Evolutionary conservation across 2,113 vertebrate species (phyloP).

Genomic region (Poicephalus meyeri): DNA sequence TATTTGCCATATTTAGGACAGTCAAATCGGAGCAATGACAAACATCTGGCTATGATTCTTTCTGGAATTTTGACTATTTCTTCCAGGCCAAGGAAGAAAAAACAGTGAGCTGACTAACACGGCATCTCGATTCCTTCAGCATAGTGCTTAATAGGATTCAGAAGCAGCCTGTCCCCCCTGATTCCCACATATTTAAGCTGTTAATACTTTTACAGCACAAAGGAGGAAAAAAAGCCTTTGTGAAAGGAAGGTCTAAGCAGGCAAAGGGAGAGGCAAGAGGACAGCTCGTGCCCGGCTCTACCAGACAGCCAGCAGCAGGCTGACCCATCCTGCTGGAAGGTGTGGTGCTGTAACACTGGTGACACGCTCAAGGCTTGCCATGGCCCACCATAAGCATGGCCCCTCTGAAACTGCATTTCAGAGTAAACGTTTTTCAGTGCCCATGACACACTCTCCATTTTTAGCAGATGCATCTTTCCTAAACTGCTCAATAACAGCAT

Average conservation of each 20-base stretch:
- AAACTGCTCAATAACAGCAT: background rate
- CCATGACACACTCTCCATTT: rapidly evolving
- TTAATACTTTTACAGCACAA: slow-evolving; percentile 22
- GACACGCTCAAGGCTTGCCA: rapidly evolving
- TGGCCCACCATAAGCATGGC: rapidly evolving
- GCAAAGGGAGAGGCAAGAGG: background rate
- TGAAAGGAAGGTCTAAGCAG: background rate
- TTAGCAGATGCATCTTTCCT: rapidly evolving
- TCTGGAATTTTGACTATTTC: slow-evolving; percentile 74
- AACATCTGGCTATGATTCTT: slow-evolving; percentile 74
- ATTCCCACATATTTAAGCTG: slow-evolving; percentile 43
- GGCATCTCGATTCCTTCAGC: background rate
- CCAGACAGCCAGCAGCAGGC: background rate
- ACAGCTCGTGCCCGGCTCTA: background rate
- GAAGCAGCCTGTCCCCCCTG: slow-evolving; percentile 33
- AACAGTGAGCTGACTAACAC: slow-evolving; percentile 44
- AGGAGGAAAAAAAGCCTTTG: background rate
- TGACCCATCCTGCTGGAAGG: background rate
- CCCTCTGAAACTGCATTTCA: background rate
- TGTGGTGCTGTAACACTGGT: rapidly evolving
- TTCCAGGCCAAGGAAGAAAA: slow-evolving; percentile 50
- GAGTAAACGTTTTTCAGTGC: background rate
- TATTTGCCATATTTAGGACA: slow-evolving; percentile 75
- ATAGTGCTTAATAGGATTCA: slow-evolving; percentile 25
- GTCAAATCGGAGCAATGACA: slow-evolving; percentile 51